Conservation (phyloP, 1,140 invertebrate genomes). For the Acarapis woodi region DNA sequence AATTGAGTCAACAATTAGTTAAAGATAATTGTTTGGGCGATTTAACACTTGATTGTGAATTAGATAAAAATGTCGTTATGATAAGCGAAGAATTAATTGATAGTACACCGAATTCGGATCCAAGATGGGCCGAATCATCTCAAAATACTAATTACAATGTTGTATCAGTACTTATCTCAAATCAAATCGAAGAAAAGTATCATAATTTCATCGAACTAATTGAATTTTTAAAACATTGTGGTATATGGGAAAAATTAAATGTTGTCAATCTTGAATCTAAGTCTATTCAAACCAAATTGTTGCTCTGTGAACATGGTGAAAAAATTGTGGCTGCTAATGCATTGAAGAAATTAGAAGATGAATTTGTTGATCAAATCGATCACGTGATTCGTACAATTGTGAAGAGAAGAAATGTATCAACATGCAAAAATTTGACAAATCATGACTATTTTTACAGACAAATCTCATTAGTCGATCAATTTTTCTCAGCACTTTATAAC, state of each 20-base stretch:
- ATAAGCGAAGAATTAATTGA: slow-evolving; percentile 50
- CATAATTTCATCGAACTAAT: slow-evolving; percentile 30
- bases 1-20: too few species aligned
- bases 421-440: slow-evolving; percentile 25
- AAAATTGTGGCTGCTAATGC: slow-evolving; percentile 41
- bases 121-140: slow-evolving; percentile 31
- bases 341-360: slow-evolving; percentile 23
- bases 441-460: slow-evolving; percentile 38
- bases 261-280: slow-evolving; percentile 24
- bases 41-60: too few species aligned
- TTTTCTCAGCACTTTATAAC: slow-evolving; percentile 16
- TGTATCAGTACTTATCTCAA: slow-evolving; percentile 34
- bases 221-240: slow-evolving; percentile 41
- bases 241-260: slow-evolving; percentile 35
- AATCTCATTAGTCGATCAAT: slow-evolving; percentile 22
- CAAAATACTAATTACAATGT: background rate
- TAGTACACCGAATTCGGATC: slow-evolving; percentile 60
- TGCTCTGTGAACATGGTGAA: slow-evolving; percentile 36
- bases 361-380: slow-evolving; percentile 19
- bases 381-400: slow-evolving; percentile 28
- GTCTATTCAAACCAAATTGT: slow-evolving; percentile 29
- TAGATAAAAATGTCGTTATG: slow-evolving; percentile 34
- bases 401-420: slow-evolving; percentile 18
- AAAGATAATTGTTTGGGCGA: too few species aligned
- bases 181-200: slow-evolving; percentile 57